Evolutionary conservation across 2,888 invertebrate genomes (phyloP).

Genomic region (Lepidocyrtinus sp.): DNA sequence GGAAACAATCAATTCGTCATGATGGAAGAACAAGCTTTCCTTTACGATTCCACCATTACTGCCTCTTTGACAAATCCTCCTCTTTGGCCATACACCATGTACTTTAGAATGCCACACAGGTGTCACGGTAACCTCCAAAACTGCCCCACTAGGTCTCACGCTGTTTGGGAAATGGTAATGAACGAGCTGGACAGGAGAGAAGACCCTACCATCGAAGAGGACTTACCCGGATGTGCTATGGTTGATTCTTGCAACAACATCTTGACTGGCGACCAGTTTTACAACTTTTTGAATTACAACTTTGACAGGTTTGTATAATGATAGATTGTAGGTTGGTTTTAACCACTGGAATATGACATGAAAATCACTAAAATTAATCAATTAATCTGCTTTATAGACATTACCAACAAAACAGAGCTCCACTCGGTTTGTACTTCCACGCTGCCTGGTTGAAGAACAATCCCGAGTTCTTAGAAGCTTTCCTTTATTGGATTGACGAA

Average conservation of each 20-base stretch:
- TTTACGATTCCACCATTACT: constrained; percentile 96
- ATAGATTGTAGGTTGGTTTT: not conserved
- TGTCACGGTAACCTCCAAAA: constrained; percentile 94
- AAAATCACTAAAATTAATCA: not conserved
- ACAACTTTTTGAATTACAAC: constrained; percentile 94
- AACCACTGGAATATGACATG: not conserved
- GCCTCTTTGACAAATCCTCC: constrained; percentile 92
- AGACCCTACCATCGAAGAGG: constrained; percentile 90
- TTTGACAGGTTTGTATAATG: constrained; percentile 82
- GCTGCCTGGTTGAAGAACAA: constrained; percentile 96
- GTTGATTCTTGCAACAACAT: constrained; percentile 93
- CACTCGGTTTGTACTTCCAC: constrained; percentile 87
- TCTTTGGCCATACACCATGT: constrained; percentile 98
- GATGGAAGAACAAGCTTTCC: constrained; percentile 96
- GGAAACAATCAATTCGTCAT: constrained; percentile 97
- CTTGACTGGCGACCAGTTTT: constrained; percentile 92
- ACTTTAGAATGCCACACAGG: constrained; percentile 95
- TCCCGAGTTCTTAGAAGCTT: constrained; percentile 92
- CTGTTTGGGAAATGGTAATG: constrained; percentile 97
- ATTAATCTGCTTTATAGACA: constrained; percentile 74
- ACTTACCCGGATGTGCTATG: constrained; percentile 93
- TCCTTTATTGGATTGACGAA: constrained; percentile 95
- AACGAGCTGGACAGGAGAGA: constrained; percentile 93
- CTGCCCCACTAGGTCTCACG: constrained; percentile 89
- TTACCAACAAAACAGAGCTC: constrained; percentile 93